A percentile compares a stretch with the other conserved stretches of the same genome.
Evolutionary conservation across 1,140 invertebrate genomes (phyloP).

Genomic region (Bombus affinis): DNA sequence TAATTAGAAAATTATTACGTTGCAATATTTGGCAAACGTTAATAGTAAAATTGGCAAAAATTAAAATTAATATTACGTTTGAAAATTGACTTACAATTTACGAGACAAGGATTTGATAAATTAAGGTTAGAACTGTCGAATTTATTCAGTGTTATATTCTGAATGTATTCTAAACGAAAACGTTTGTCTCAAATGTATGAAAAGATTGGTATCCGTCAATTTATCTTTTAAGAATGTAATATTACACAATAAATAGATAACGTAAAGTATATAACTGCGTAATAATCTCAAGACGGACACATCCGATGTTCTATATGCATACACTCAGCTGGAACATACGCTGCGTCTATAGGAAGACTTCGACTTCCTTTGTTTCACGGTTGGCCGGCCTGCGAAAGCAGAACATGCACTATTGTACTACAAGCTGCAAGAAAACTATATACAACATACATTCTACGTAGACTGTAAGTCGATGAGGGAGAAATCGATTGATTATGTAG

Average conservation of each 20-base stretch:
- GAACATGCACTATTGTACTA: constrained; percentile 60
- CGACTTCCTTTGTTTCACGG: constrained; percentile 66
- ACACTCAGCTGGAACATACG: background rate
- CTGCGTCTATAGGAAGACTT: constrained; percentile 50
- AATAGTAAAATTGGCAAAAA: too few species aligned
- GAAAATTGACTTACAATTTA: background rate
- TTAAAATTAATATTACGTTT: background rate
- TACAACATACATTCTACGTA: constrained; percentile 32
- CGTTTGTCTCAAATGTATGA: too few species aligned
- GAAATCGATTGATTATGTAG: constrained; percentile 60
- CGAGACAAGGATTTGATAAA: background rate
- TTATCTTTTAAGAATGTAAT: background rate
- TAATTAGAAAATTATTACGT: background rate
- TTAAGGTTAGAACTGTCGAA: background rate
- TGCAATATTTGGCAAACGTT: background rate
- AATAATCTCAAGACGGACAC: background rate
- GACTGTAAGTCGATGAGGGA: constrained; percentile 38
- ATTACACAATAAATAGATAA: background rate
- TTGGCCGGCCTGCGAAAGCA: constrained; percentile 52
- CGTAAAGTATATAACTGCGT: background rate
- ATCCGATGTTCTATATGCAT: background rate
- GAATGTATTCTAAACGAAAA: too few species aligned
- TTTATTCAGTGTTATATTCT: too few species aligned
- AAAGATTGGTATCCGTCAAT: too few species aligned
- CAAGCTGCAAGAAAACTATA: constrained; percentile 46